phyloP scores from a whole-genome alignment of 2,113 vertebrate genomes.

The Porphyrio hochstetteri region DNA sequence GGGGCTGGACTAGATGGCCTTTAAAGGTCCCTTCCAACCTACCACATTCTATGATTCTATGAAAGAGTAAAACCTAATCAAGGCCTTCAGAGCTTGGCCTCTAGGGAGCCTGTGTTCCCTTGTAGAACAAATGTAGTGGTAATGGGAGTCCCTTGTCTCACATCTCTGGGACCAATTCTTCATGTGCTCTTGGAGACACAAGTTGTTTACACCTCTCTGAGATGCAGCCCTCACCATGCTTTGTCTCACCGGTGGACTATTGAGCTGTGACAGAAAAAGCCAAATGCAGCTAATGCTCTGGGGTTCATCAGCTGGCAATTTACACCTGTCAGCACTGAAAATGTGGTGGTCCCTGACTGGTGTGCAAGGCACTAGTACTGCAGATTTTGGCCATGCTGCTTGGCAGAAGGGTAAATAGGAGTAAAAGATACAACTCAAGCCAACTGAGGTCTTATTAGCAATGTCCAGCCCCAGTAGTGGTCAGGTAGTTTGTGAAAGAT shows the following conservation, averaged over 20 bases:
- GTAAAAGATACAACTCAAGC: neutral
- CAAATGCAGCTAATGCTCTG: neutral
- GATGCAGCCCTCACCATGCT: rapidly evolving
- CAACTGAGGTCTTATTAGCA: neutral
- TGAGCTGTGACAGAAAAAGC: neutral
- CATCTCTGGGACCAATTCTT: neutral
- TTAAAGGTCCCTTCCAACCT: too few relatives aligned
- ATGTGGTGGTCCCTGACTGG: neutral
- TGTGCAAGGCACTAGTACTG: neutral
- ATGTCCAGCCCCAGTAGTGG: neutral
- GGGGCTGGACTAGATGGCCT: too few relatives aligned
- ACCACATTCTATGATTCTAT: too few relatives aligned
- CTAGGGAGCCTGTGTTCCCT: neutral
- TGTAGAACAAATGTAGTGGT: rapidly evolving
- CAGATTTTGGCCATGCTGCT: neutral
- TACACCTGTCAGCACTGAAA: neutral
- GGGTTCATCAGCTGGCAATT: neutral
- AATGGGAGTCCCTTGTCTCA: neutral
- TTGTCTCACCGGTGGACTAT: neutral
- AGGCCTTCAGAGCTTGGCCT: neutral
- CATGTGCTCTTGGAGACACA: neutral
- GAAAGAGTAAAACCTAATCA: neutral
- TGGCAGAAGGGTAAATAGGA: neutral
- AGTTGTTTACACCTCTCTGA: neutral
- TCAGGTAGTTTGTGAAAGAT: neutral